Percentiles rank a stretch among this genome's conserved stretches.
Evolutionary conservation across 2,113 vertebrate species (phyloP).

Genomic region (Hydrolagus affinis): DNA sequence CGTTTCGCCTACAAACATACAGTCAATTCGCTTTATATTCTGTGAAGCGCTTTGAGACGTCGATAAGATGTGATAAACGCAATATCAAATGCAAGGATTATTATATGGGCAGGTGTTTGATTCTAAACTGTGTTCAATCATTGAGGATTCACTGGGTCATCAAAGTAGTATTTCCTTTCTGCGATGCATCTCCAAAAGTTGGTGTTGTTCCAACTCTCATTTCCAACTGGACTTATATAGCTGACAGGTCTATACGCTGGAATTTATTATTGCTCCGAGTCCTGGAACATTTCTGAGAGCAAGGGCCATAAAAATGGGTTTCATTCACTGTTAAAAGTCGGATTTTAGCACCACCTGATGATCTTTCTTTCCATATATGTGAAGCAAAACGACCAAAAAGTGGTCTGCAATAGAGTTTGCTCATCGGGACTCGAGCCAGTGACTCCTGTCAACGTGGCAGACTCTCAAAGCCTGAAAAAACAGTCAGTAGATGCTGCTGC

Average conservation of each 20-base stretch:
- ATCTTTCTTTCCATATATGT: too few relatives aligned
- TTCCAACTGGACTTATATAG: not conserved
- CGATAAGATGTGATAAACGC: too few relatives aligned
- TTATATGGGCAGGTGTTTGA: not conserved
- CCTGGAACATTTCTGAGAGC: not conserved
- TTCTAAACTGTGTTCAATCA: not conserved
- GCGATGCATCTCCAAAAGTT: not conserved
- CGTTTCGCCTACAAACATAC: too few relatives aligned
- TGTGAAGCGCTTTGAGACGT: too few relatives aligned
- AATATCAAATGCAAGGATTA: too few relatives aligned
- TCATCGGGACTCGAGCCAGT: too few relatives aligned
- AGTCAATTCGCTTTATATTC: too few relatives aligned
- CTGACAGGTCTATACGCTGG: not conserved
- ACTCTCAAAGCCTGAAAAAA: too few relatives aligned
- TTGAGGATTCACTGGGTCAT: not conserved
- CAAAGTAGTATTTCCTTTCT: not conserved
- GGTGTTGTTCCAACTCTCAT: not conserved
- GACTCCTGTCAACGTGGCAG: too few relatives aligned
- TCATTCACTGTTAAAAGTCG: not conserved
- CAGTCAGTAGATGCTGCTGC: too few relatives aligned
- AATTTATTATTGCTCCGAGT: not conserved
- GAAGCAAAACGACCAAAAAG: too few relatives aligned
- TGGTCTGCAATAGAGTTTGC: too few relatives aligned
- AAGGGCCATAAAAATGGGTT: not conserved
- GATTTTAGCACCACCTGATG: not conserved